Percentiles rank a stretch among this genome's conserved stretches.
These are phyloP conservation scores for Micrasema longulum DNA, from an alignment of 1,140 invertebrate species.

Conservation along the genomic window DNA sequence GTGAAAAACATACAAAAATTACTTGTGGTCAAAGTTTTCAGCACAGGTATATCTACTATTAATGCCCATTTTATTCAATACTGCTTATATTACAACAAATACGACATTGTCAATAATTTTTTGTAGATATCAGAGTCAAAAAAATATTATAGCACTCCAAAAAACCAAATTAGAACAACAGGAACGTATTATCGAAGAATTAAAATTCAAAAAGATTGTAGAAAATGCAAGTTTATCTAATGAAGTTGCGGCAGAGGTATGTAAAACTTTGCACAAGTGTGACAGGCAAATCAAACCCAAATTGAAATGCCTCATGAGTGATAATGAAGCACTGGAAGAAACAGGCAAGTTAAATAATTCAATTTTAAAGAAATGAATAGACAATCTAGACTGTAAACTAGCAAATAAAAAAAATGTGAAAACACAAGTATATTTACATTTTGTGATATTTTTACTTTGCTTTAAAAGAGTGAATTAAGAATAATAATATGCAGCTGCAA, in stretches of 20 bases:
- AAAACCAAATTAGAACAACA: conserved; percentile 73
- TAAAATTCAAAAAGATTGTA: conserved; percentile 73
- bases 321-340: conserved; percentile 59
- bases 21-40: conserved; percentile 30
- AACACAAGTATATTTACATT: no score
- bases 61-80: neutral
- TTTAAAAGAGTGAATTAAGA: no score
- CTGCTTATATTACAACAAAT: no score
- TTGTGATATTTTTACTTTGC: no score
- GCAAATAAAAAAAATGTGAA: no score
- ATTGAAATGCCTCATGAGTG: conserved; percentile 67
- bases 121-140: conserved; percentile 71
- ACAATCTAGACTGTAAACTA: no score
- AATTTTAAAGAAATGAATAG: no score
- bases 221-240: conserved; percentile 70
- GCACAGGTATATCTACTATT: conserved; percentile 33
- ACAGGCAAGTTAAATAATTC: no score
- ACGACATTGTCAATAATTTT: no score
- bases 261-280: conserved; percentile 69
- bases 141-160: conserved; percentile 73
- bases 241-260: conserved; percentile 69
- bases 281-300: conserved; percentile 69
- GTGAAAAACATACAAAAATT: neutral
- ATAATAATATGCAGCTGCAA: no score
- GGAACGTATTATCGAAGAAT: conserved; percentile 72